Evolutionary conservation across 2,113 vertebrate genomes (phyloP), one percentile per base, ranked within the genome.

Genomic region (Cervus canadensis): DNA sequence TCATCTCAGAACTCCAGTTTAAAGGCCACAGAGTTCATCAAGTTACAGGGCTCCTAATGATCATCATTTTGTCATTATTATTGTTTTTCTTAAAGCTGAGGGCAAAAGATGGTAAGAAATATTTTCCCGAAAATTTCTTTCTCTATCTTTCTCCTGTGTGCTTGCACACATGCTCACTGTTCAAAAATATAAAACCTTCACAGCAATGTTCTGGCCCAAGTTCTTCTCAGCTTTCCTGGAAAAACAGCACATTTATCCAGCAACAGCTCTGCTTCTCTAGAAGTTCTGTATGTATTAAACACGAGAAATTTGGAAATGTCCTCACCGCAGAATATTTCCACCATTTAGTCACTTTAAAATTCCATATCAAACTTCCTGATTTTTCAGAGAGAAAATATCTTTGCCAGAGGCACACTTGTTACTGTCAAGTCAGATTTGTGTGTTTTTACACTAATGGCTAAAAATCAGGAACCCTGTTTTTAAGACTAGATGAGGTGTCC

Each of bases 401-500:
- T 96, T 5, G 0, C 81, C 25, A 96, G 62, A 90, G 14, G 50
- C 57, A 97, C 50, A 67, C 0, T 92, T 95, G 7, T 96, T 97
- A 79, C 40, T 30, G 28, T 97, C 87, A 86, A 50, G 64, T 96
- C 17, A 92, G 56, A 97, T 97, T 83, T 97, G 33, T 78, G 33
- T 92, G 21, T 11, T 97, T 98, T 88, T 94, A 28, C 67, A 59
- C 60, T 33, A 9, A 60, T 86, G 1, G 10, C 54, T 97, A 85
- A 87, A 50, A 97, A 92, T 97, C 13, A 79, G 83, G 64, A 62
- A 57, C 30, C 30, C 40, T 45, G 30, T 89, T 50, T 43, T 89
- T 91, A 50, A 33, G 94, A 92, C 13, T 76, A 59, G 98, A 78
- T 5, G 94, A 13, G 14, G 62, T 40, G 43, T 43, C 23, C 6